Conservation (phyloP, 2,888 invertebrate species). For the Drosophila sordidapex region DNA sequence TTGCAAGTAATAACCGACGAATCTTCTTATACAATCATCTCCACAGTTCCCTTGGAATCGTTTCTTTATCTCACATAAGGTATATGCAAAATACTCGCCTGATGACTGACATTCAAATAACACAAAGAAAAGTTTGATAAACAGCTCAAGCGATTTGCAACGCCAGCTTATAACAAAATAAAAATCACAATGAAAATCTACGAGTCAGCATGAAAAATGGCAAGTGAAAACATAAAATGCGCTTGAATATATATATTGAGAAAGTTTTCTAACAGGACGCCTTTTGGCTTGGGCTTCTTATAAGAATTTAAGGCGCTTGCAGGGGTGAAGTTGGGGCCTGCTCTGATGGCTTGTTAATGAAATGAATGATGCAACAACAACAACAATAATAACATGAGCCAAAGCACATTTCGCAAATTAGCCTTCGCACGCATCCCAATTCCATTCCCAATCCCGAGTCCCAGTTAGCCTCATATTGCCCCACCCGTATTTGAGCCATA, state of each 20-base stretch:
- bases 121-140: conserved; percentile 33
- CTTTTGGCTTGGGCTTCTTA: conserved; percentile 21
- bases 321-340: conserved; percentile 1
- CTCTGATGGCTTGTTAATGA: conserved; percentile 53
- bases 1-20: not conserved
- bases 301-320: conserved; percentile 36
- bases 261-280: conserved; percentile 53
- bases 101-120: not conserved
- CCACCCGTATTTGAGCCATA: conserved; percentile 25
- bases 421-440: conserved; percentile 46
- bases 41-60: not conserved
- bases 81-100: conserved; percentile 4
- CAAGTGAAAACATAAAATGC: conserved; percentile 44
- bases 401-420: conserved; percentile 64
- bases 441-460: conserved; percentile 1
- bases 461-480: conserved; percentile 12
- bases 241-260: conserved; percentile 61
- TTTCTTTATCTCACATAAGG: not conserved
- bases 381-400: conserved; percentile 14
- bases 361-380: conserved; percentile 42
- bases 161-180: conserved; percentile 27
- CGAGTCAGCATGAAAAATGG: conserved; percentile 24
- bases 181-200: conserved; percentile 31
- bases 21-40: not conserved
- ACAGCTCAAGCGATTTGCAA: conserved; percentile 45